phyloP scores from a whole-genome alignment of 2,113 vertebrate species.

The Boulengeromyrus knoepffleri region DNA sequence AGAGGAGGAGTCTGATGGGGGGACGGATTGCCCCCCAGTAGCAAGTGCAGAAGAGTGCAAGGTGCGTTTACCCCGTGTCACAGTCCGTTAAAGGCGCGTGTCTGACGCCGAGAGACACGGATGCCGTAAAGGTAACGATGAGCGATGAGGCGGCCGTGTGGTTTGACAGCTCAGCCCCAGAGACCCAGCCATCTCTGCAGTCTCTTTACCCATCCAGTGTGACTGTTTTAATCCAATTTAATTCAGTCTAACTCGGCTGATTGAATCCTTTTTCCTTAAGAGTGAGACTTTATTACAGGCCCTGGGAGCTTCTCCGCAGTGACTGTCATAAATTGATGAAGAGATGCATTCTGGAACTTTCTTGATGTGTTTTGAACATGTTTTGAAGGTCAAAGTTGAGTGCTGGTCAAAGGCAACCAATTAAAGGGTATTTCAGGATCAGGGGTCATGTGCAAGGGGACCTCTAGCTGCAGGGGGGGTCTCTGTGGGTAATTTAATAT shows the following conservation, averaged over 20 bases:
- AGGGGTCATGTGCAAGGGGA: too few species aligned
- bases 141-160: not conserved
- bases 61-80: not conserved
- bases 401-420: not conserved
- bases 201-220: too few species aligned
- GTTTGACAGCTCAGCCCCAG: not conserved
- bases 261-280: conserved; percentile 5
- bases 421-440: not conserved
- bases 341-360: not conserved
- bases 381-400: not conserved
- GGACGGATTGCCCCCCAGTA: not conserved
- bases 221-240: conserved; percentile 2
- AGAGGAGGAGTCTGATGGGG: not conserved
- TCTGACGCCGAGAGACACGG: not conserved
- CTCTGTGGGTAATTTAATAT: not conserved
- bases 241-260: conserved; percentile 8
- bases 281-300: not conserved
- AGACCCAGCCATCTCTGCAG: not conserved
- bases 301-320: not conserved
- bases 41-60: not conserved
- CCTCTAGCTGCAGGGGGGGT: not conserved
- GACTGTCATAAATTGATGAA: not conserved
- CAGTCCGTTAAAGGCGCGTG: not conserved
- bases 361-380: not conserved
- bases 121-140: not conserved